These are phyloP conservation scores for Diarsia rubi DNA, from an alignment of 2,888 invertebrate species.

Conservation along the genomic window DNA sequence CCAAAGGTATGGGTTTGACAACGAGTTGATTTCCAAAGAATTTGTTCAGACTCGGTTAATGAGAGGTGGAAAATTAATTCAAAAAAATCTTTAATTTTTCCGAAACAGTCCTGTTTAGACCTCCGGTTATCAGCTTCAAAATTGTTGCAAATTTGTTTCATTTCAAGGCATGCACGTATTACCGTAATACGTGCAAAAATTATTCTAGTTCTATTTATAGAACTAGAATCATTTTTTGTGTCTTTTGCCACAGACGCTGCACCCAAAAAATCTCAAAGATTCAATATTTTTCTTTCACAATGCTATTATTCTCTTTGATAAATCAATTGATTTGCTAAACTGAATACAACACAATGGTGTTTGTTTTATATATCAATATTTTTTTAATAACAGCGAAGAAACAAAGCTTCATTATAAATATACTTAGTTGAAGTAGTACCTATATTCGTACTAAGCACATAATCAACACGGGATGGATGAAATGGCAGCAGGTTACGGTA, in stretches of 20 bases:
- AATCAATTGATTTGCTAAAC: conserved; percentile 23
- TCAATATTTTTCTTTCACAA: conserved; percentile 41
- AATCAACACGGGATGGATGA: too few relatives aligned
- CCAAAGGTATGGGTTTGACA: neutral
- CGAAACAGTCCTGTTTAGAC: neutral
- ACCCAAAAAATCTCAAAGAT: conserved; percentile 5
- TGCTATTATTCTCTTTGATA: conserved; percentile 46
- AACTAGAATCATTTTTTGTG: conserved; percentile 1
- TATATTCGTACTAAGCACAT: neutral
- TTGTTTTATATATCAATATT: conserved; percentile 41
- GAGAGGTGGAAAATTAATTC: neutral
- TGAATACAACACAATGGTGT: conserved; percentile 43
- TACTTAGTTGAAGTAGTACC: neutral
- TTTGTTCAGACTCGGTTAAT: neutral
- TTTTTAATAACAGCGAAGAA: conserved; percentile 1
- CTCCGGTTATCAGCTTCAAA: neutral
- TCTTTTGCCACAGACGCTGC: neutral
- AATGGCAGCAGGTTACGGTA: too few relatives aligned
- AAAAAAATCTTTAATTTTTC: neutral
- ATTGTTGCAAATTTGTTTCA: neutral
- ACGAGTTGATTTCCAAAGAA: neutral
- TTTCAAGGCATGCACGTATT: neutral
- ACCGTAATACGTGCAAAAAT: too few relatives aligned
- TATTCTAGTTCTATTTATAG: too few relatives aligned
- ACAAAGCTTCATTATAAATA: neutral